Evolutionary conservation across 2,888 invertebrate species (phyloP), one percentile per base, ranked within the genome.

Genomic region (Drosophila stalkeri): DNA sequence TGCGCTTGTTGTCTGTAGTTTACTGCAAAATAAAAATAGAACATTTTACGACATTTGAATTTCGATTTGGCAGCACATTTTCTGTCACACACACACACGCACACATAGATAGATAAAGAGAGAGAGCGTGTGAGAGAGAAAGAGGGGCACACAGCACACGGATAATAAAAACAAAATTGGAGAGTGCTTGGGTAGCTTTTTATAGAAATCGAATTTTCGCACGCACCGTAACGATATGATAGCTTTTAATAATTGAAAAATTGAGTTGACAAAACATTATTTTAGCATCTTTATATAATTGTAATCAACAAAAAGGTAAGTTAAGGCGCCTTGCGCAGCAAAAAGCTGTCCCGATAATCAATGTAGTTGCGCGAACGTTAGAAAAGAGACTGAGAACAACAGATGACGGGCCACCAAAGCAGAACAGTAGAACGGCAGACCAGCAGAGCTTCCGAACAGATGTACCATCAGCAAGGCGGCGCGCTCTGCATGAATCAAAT

Each of bases 21-120:
- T 83, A 90, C 85, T 86, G 85, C 86, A 90, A 85, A 82, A 86
- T 90, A 86, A 82, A 86, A 86, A 86, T 86, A 86, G 85, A 86
- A 88, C 54, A 60, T 81, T 88, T 86, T 90, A 85, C 78, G 77
- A 82, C 83, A 75, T 86, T 85, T 85, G 59, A 77, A 59, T 72
- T 61, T 64, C 64, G 47, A 77, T 64, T 80, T 80, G 83, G 74
- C 81, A 82, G 75, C 81, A 82, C 81, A 81, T 82, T 82, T 81
- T 81, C 77, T 82, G 80, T 82, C 77, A 66, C 77, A 72, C 56
- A 39, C 59, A 39, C 47, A 57, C 41, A 49, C 20, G 33, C 44
- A 54, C 3, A 41, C 66, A 52, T 27, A 27, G 27, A 27, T 27
- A 27, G 27, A 27, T 27, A 27, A 27, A 27, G 6, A 27, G 27